Base-by-base conservation (phyloP, 35 echinoderm and acorn worm species). In the Amphiura filiformis region DNA sequence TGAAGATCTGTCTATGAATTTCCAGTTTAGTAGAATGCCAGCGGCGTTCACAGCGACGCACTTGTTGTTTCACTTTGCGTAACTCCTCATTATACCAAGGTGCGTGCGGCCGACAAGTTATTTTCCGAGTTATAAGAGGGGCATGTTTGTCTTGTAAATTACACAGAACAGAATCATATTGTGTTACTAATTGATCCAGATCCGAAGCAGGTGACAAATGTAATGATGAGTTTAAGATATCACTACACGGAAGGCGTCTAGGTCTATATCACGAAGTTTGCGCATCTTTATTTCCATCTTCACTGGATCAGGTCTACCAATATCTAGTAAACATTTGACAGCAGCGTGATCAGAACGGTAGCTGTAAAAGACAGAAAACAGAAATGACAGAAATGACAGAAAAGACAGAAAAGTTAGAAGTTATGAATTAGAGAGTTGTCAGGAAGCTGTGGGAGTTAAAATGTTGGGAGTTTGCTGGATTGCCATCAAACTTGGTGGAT, bases 261-360 rank as follows among this genome's bases (percentile, higher is more conserved):
- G n/a, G 47, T 86, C 40, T 31, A 91, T 91, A 31, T 91, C 47
- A 39, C 80, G 20, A 78, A 90, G 7, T 77, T 90, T 90, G 39
- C 88, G 81, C 38, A 39, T 84, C 38, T 79, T 34, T 5, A 44
- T 39, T 39, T 81, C 30, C 80, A 81, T 28, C 28, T 81, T 81
- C 9, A 41, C 80, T 39, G 38, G 0, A 28, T 28, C 80, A 41
- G 80, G 80, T 37, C 38, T 15, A 33, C 80, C 80, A 81, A 81
- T 81, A 41, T 37, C 37, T 81, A 44, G 39, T n/a, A 39, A 28
- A 15, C 33, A 38, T 35, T 9, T 36, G 13, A 81, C 80, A 81
- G 35, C 35, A 26, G 80, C 80, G 13, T 81, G 80, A 81, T n/a
- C n/a, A n/a, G n/a, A n/a, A n/a, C n/a, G n/a, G n/a, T n/a, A n/a